Base-by-base conservation (phyloP, 1,140 invertebrate genomes). In the Pogonomyrmex barbatus region DNA sequence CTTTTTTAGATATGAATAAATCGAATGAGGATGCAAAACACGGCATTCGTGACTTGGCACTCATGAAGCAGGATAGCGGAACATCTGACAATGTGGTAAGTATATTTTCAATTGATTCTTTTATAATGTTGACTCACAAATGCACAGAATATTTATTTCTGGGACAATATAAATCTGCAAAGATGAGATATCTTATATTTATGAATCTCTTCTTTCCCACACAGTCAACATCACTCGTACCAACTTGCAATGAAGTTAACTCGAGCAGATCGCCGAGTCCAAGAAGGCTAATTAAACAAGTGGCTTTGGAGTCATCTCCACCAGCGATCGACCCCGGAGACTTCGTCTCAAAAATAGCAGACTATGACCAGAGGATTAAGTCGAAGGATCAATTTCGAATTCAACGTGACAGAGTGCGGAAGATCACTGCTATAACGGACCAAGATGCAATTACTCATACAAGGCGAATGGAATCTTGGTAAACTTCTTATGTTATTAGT, bases 251-350 rank as follows among this genome's bases (percentile, higher is more conserved):
- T 63, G 94, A 94, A 36, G 39, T 91, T 1, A 93, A 93, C 39
- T 90, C 94, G 4, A 94, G 93, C 33, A 92, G 93, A 86, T 94
- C 93, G 24, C 24, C 93, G 6, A 95, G 94, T 88, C 94, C 94
- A 10, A 92, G 94, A 71, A 93, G 92, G 83, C 87, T 95, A 36
- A 95, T 92, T 62, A 95, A 95, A 65, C 94, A 95, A 77, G 94
- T 94, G 14, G 94, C 94, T 70, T 78, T 95, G 17, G 94, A 95
- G 82, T 94, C 93, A 2, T 93, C 94, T 8, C 94, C 94, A 4
- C 91, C 93, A 30, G 88, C 76, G 2, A 90, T 91, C 0, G 94
- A 95, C 17, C 86, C 84, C 5, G 91, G 89, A n/a, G 93, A 94
- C 76, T 94, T 93, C 56, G 88, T 87, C 45, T 91, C 89, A 0